phyloP scores from a whole-genome alignment of 2,113 vertebrate genomes.

The Brachionichthys hirsutus region DNA sequence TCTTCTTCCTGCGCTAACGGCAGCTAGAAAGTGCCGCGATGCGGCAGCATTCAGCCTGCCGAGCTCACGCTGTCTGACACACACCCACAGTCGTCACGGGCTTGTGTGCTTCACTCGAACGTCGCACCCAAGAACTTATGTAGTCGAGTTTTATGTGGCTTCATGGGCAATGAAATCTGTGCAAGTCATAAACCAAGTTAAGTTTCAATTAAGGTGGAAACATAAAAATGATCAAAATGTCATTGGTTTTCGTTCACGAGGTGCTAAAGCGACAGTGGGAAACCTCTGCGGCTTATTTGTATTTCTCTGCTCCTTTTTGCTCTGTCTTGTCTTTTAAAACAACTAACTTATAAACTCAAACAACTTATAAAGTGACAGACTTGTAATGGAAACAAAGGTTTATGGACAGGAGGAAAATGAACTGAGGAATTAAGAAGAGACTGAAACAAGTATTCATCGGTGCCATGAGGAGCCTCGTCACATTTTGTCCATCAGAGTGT shows the following conservation, averaged over 20 bases:
- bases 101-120: slow-evolving; percentile 2
- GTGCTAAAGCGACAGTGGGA: slow-evolving; percentile 12
- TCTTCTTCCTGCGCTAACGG: background rate
- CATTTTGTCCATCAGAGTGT: background rate
- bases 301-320: slow-evolving; percentile 1
- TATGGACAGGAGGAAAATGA: background rate
- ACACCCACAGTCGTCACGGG: slow-evolving; percentile 1
- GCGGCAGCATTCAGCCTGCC: slow-evolving; percentile 8
- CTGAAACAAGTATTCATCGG: slow-evolving; percentile 33
- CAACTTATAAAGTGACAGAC: background rate
- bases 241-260: slow-evolving; percentile 28
- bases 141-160: slow-evolving; percentile 36
- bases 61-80: slow-evolving; percentile 14
- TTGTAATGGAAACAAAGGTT: background rate
- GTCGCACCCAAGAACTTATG: slow-evolving; percentile 25
- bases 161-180: slow-evolving; percentile 60
- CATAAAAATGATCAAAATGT: slow-evolving; percentile 54
- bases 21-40: slow-evolving; percentile 1
- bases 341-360: background rate
- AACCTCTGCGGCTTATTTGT: slow-evolving; percentile 2
- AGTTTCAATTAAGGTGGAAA: slow-evolving; percentile 61
- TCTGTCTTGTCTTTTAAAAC: background rate
- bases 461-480: slow-evolving; percentile 14
- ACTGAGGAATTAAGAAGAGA: slow-evolving; percentile 2
- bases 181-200: slow-evolving; percentile 54